These are phyloP conservation scores for Lycaena phlaeas DNA, from an alignment of 2,888 invertebrate genomes.

Conservation along the genomic window DNA sequence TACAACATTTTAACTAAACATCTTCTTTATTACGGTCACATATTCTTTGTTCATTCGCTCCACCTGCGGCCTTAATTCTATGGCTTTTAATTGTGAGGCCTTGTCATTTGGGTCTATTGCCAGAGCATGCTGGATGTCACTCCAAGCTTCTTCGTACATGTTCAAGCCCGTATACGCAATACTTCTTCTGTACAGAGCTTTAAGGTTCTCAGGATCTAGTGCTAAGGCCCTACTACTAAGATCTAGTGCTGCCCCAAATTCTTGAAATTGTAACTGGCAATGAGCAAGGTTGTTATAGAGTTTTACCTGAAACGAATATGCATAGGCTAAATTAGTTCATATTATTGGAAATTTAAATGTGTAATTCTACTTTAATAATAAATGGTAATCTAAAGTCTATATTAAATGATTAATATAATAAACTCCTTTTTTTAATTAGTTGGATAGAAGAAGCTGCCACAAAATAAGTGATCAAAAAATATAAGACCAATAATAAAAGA, in stretches of 20 bases:
- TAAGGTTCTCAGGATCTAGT: slow-evolving; percentile 84
- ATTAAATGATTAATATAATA: no score
- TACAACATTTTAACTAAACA: slow-evolving; percentile 62
- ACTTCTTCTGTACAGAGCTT: slow-evolving; percentile 90
- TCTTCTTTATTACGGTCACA: slow-evolving; percentile 70
- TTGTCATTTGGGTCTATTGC: slow-evolving; percentile 77
- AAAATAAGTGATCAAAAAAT: no score
- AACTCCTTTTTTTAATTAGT: no score
- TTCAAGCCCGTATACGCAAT: slow-evolving; percentile 77
- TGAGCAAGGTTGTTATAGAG: slow-evolving; percentile 88
- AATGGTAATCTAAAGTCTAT: no score
- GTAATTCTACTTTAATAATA: no score
- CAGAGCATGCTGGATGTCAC: slow-evolving; percentile 68
- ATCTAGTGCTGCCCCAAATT: slow-evolving; percentile 77
- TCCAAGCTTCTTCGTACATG: slow-evolving; percentile 78
- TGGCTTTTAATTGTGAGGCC: slow-evolving; percentile 73
- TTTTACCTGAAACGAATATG: slow-evolving; percentile 51
- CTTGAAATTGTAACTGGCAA: slow-evolving; percentile 80
- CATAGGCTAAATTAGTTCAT: neutral
- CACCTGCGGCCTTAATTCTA: slow-evolving; percentile 67
- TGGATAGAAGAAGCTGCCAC: no score
- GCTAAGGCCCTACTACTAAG: slow-evolving; percentile 84
- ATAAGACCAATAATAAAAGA: no score
- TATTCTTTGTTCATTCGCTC: slow-evolving; percentile 75
- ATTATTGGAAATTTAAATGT: no score